Percentiles rank a stretch among this genome's conserved stretches.
These are phyloP conservation scores for Mactra quadrangularis DNA, from an alignment of 1,140 invertebrate species.

Conservation along the genomic window DNA sequence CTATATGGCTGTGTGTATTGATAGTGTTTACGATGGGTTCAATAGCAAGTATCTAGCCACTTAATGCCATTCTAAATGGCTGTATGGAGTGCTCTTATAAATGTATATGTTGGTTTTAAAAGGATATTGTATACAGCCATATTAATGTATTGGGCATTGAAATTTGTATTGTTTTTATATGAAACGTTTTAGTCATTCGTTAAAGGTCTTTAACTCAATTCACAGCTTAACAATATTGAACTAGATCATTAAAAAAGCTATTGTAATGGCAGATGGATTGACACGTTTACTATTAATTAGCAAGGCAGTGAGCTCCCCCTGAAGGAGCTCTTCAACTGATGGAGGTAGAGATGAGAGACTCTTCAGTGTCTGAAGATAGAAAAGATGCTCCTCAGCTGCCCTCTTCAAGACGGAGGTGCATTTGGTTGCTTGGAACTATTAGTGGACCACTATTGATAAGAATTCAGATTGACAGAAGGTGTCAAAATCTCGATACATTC, in stretches of 20 bases:
- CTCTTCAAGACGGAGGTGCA: conserved; percentile 61
- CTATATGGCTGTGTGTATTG: too few species aligned
- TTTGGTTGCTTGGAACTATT: conserved; percentile 64
- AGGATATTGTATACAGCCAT: too few species aligned
- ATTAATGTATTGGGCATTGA: too few species aligned
- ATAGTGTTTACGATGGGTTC: too few species aligned
- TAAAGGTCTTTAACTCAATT: conserved; percentile 23
- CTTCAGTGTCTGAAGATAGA: conserved; percentile 62
- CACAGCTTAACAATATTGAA: conserved; percentile 2
- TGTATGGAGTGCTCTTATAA: too few species aligned
- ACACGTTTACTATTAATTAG: conserved; percentile 59
- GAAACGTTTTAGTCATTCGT: conserved; percentile 1
- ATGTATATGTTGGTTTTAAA: too few species aligned
- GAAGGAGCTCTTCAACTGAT: conserved; percentile 59
- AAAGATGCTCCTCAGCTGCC: conserved; percentile 64
- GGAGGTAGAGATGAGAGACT: conserved; percentile 60
- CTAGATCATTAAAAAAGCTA: conserved; percentile 49
- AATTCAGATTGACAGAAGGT: conserved; percentile 54
- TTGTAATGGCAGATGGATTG: conserved; percentile 56
- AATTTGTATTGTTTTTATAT: too few species aligned
- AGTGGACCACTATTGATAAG: conserved; percentile 54
- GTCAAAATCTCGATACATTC: conserved; percentile 58
- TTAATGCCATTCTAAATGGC: too few species aligned
- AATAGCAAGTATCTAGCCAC: too few species aligned
- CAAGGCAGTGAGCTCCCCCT: conserved; percentile 44